Conservation (phyloP, 2,888 invertebrate species). For the Macrosoma leucophasiata region DNA sequence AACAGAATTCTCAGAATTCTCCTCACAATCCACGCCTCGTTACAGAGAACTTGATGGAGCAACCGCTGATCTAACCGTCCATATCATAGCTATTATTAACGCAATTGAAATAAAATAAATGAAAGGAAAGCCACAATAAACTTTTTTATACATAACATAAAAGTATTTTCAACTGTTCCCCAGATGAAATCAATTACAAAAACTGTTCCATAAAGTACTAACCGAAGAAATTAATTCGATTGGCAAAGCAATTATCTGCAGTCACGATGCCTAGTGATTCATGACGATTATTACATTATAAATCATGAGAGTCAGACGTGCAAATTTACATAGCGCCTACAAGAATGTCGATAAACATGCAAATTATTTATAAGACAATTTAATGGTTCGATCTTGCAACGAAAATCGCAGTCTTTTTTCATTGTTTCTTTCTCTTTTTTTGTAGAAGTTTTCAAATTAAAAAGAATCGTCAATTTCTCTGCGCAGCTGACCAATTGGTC, state of each 20-base stretch:
- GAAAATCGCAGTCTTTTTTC: no score
- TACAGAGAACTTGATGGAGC: no score
- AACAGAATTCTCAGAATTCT: no score
- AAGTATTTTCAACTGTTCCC: conserved; percentile 42
- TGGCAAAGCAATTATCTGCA: conserved; percentile 67
- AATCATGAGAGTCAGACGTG: conserved; percentile 49
- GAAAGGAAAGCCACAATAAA: conserved; percentile 23
- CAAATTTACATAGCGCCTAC: conserved; percentile 54
- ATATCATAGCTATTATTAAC: no score
- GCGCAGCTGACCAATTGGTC: no score
- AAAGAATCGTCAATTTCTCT: no score
- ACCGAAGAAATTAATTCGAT: conserved; percentile 67
- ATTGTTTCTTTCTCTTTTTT: no score
- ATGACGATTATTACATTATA: conserved; percentile 54
- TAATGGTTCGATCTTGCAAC: conserved; percentile 14
- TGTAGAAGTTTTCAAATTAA: no score
- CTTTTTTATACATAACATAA: conserved; percentile 33
- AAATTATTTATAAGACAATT: conserved; percentile 34
- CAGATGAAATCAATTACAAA: conserved; percentile 62
- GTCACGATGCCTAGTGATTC: conserved; percentile 68
- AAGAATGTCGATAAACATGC: conserved; percentile 47
- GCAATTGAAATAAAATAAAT: no score
- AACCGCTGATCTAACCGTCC: no score
- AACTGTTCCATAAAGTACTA: conserved; percentile 64
- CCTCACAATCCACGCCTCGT: no score